Evolutionary conservation across 2,888 invertebrate genomes (phyloP).

Genomic region (Lordiphosa andalusiaca): DNA sequence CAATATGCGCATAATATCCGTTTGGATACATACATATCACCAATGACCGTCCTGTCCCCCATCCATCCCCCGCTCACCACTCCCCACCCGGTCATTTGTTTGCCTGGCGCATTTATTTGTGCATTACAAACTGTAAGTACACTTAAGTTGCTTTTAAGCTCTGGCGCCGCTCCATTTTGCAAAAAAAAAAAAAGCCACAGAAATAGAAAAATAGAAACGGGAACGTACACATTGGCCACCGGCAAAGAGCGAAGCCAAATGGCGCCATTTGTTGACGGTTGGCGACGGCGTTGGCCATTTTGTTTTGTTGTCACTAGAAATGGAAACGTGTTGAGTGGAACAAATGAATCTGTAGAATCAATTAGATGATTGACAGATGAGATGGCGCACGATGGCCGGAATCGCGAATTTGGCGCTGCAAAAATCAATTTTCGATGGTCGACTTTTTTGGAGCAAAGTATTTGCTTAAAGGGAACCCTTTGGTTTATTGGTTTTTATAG

Average conservation of each 20-base stretch:
- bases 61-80: constrained; percentile 11
- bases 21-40: constrained; percentile 57
- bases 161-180: constrained; percentile 76
- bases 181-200: constrained; percentile 44
- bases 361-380: not conserved
- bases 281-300: constrained; percentile 39
- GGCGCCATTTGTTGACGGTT: constrained; percentile 52
- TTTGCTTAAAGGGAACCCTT: too few relatives aligned
- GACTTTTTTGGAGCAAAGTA: too few relatives aligned
- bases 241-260: constrained; percentile 31
- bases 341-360: not conserved
- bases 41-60: constrained; percentile 46
- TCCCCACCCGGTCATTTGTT: constrained; percentile 34
- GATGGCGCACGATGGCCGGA: too few relatives aligned
- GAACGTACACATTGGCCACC: constrained; percentile 13
- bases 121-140: constrained; percentile 70
- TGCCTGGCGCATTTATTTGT: constrained; percentile 59
- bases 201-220: constrained; percentile 18
- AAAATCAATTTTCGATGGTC: too few relatives aligned
- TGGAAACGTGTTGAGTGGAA: constrained; percentile 7
- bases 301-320: constrained; percentile 12
- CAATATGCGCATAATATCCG: constrained; percentile 69
- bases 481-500: too few relatives aligned
- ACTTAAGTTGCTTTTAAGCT: constrained; percentile 70
- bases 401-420: too few relatives aligned